Percentiles rank a stretch among this genome's conserved stretches.
These are phyloP conservation scores for Strigamia transsilvanica DNA, from an alignment of 2,888 invertebrate genomes.

Conservation along the genomic window DNA sequence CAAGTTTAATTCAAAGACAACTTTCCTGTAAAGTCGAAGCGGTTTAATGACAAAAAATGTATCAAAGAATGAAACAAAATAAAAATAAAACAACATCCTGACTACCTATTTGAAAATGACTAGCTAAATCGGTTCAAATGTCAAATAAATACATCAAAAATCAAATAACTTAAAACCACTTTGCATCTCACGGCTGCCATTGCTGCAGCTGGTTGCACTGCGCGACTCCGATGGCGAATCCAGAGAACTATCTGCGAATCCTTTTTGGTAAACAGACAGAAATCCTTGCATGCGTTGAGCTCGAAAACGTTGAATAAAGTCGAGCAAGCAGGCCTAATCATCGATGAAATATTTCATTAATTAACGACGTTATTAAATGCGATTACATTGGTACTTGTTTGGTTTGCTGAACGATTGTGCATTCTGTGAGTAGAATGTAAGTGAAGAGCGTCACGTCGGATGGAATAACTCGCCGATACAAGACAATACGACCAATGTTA, in stretches of 20 bases:
- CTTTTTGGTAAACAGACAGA: slow-evolving; percentile 68
- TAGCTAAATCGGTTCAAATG: not conserved
- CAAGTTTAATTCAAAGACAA: slow-evolving; percentile 90
- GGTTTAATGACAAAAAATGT: slow-evolving; percentile 75
- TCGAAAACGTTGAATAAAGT: slow-evolving; percentile 65
- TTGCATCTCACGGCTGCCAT: slow-evolving; percentile 34
- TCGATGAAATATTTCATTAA: not conserved
- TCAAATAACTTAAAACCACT: not conserved
- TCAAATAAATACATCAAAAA: too few relatives aligned
- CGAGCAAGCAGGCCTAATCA: slow-evolving; percentile 61
- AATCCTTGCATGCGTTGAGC: slow-evolving; percentile 65
- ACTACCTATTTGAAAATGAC: not conserved
- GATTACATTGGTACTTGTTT: slow-evolving; percentile 22
- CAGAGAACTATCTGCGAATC: not conserved
- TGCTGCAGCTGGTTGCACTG: slow-evolving; percentile 37
- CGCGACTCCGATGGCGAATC: slow-evolving; percentile 23
- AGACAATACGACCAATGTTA: slow-evolving; percentile 64
- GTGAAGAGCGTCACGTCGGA: slow-evolving; percentile 64
- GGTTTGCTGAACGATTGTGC: slow-evolving; percentile 55
- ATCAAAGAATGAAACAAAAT: not conserved
- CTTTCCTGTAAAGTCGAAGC: slow-evolving; percentile 83
- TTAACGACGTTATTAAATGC: not conserved
- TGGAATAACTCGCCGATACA: slow-evolving; percentile 63
- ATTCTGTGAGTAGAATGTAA: slow-evolving; percentile 65
- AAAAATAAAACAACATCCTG: not conserved